phyloP scores from a whole-genome alignment of 35 echinoderm and acorn worm genomes.

The Nesometra sesokonis region DNA sequence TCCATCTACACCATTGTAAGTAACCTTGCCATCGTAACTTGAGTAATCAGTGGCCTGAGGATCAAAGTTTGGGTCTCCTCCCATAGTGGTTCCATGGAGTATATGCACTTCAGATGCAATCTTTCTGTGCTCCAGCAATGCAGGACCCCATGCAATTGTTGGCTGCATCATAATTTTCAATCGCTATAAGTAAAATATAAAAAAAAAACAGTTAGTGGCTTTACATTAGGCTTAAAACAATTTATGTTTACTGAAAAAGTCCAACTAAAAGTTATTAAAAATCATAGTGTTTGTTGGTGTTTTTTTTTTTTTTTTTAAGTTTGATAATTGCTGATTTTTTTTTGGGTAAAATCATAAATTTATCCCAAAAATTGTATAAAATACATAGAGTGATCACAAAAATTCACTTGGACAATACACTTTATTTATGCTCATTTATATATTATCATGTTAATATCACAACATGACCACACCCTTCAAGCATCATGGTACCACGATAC shows the following conservation, averaged over 20 bases:
- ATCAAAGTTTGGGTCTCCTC: constrained; percentile 8
- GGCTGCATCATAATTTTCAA: constrained; percentile 41
- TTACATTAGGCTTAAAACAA: not conserved
- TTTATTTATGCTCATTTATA: too few species aligned
- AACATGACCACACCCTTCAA: too few species aligned
- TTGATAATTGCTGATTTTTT: too few species aligned
- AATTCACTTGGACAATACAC: too few species aligned
- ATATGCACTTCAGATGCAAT: constrained; percentile 15
- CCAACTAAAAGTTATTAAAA: too few species aligned
- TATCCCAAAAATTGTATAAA: too few species aligned
- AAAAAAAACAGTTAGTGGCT: not conserved
- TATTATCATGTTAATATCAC: too few species aligned
- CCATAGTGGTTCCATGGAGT: constrained; percentile 32
- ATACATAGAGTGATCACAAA: too few species aligned
- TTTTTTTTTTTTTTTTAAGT: too few species aligned
- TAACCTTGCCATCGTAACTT: not conserved
- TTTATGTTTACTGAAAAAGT: not conserved
- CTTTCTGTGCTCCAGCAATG: constrained; percentile 25
- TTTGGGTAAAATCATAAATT: too few species aligned
- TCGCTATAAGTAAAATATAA: constrained; percentile 27
- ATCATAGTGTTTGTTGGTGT: too few species aligned
- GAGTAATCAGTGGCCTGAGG: not conserved
- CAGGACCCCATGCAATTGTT: constrained; percentile 41
- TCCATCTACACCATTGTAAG: not conserved
- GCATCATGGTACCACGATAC: too few species aligned